Base-by-base conservation (phyloP, 2,113 vertebrate species). In the Atlantisia rogersi region DNA sequence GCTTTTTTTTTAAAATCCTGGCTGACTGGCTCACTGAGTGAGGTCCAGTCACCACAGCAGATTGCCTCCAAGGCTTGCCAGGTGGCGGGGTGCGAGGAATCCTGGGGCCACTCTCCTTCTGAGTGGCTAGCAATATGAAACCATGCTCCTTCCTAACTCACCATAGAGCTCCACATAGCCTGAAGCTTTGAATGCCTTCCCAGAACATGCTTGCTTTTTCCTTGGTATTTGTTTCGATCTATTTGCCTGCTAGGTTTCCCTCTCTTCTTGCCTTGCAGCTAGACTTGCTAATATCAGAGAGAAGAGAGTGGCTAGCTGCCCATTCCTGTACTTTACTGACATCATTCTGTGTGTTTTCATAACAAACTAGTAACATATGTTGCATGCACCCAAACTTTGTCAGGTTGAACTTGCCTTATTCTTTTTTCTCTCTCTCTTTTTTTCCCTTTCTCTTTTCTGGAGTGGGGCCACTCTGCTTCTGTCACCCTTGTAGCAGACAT, bases 51-150 rank as follows among this genome's bases (percentile, higher is more conserved):
- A 11, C 31, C 75, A 37, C 8, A 71, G 39, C 22, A 88, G 40
- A 64, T 69, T 40, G n/a, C 50, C 31, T n/a, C 69, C 59, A 56
- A 58, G 67, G 3, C 15, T 89, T 37, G 7, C 16, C n/a, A 62
- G 40, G 29, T 0, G 0, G 13, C n/a, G 11, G 3, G 10, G 40
- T 73, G 19, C 15, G 35, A 91, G 32, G 48, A 68, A 46, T 52
- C 39, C 35, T 50, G 2, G 7, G 9, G 8, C 14, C 9, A 26
- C 6, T 11, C 28, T 80, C 52, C 42, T 64, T 91, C 22, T 4
- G 1, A n/a, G 28, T 37, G 55, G 31, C 40, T 39, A 52, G 37
- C 46, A 22, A 22, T 63, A 40, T 15, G 86, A 50, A 76, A 65
- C 10, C 2, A 0, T 35, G 25, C 12, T 56, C 22, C 52, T 82